Percentiles rank a stretch among this genome's conserved stretches.
These are phyloP conservation scores for Poecile atricapillus DNA, from an alignment of 2,113 vertebrate genomes.

Conservation along the genomic window DNA sequence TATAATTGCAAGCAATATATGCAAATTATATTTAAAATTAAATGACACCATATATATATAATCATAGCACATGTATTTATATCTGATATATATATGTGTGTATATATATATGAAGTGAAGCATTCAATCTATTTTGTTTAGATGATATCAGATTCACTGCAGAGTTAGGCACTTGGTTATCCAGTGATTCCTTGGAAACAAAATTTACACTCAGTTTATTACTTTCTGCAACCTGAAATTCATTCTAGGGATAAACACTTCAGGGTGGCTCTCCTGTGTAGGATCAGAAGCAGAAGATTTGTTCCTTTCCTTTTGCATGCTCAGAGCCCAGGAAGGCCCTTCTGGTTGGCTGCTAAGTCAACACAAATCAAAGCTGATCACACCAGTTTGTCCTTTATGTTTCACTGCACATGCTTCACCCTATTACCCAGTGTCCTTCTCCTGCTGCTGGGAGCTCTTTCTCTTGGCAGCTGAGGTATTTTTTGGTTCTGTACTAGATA, in stretches of 20 bases:
- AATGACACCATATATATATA: neutral
- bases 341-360: constrained; percentile 69
- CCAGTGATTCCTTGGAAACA: neutral
- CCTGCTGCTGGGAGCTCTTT: constrained; percentile 62
- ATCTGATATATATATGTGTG: neutral
- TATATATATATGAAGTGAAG: neutral
- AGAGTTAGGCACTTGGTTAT: neutral
- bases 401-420: constrained; percentile 76
- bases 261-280: neutral
- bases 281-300: neutral
- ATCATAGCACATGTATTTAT: neutral
- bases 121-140: neutral
- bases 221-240: neutral
- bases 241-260: neutral
- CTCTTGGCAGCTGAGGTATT: constrained; percentile 61
- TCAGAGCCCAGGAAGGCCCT: constrained; percentile 40
- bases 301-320: constrained; percentile 15
- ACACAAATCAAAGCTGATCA: constrained; percentile 73
- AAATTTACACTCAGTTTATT: neutral
- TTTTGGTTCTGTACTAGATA: constrained; percentile 56
- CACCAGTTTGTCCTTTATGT: constrained; percentile 82
- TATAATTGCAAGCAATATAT: neutral
- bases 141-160: neutral
- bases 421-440: constrained; percentile 63
- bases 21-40: neutral